Base-by-base conservation (phyloP, 2,797 vertebrate genomes). In the Crocidura indochinensis region DNA sequence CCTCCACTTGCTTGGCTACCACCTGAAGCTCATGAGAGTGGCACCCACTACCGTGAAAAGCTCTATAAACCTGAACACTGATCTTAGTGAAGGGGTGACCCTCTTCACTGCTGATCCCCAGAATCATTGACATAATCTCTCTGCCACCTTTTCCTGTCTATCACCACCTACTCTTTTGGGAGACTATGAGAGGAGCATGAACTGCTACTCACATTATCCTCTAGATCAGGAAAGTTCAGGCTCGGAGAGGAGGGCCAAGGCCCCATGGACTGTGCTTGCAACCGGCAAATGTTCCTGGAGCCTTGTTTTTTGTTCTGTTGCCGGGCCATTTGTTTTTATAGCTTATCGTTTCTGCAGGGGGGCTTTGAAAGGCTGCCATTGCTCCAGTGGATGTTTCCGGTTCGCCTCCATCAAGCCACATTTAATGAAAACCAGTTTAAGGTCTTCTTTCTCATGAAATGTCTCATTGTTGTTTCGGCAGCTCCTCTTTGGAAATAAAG, bases 381-480 rank as follows among this genome's bases (percentile, higher is more conserved):
- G 71, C 88, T 97, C 94, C 93, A 94, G 49, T 75, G 81, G 94
- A 77, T 74, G 97, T 97, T 96, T 97, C 94, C 92, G 95, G 94
- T 96, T 97, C 56, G 91, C 80, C 94, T 90, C 93, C 94, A 93
- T 95, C 93, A 97, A 95, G 81, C 76, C 47, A 69, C 94, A 92
- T 93, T 88, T 96, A 97, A 97, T 84, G 68, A 96, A 97, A 97
- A 96, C 87, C 38, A 93, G 95, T 97, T 96, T 90, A 84, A 97
- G 96, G 82, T 92, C 71, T 95, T 97, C 97, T 97, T 93, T 94
- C 95, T 97, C 93, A 97, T 96, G 95, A 98, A 97, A 92, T 60
- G 92, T 74, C 91, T 96, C 84, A 74, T 84, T 90, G 90, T 78
- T 94, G 87, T 92, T 95, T 94, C n/a, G 3, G 90, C 96, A 94